Evolutionary conservation across 2,888 invertebrate species (phyloP), one percentile per base, ranked within the genome.

Genomic region (Epiblema foenella): DNA sequence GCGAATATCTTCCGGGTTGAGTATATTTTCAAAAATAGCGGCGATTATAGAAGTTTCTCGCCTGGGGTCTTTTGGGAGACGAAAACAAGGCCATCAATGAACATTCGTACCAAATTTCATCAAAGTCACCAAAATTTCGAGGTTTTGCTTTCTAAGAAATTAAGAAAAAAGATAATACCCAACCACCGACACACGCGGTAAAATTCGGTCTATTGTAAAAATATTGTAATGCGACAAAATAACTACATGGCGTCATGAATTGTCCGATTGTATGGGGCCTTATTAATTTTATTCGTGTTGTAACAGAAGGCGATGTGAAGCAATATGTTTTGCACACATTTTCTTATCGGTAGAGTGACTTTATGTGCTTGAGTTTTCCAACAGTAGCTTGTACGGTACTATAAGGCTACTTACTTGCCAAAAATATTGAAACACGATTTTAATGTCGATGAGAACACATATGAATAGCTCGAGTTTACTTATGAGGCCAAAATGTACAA

Each of bases 201-300:
- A 37, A 68, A 51, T 59, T 51, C 39, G 9, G 52, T 2, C n/a
- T 54, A 42, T 60, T 68, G 68, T 60, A 42, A 33, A 60, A 52
- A 60, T 60, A 64, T 54, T 66, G 37, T 70, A 59, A 65, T 69
- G 59, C 18, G 69, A 64, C 68, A 70, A 60, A 46, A 66, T 59
- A 59, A 59, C 58, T 51, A 63, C 18, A 54, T 54, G 64, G 46
- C 65, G 54, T 60, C 65, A 65, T 70, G 51, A 46, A 66, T 60
- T 62, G 60, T 71, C 29, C 62, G 66, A 67, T 71, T 67, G 71
- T 67, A 57, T 67, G 57, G 64, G 56, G n/a, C 56, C 60, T 66
- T 67, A 71, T 71, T 71, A 62, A 29, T 62, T 66, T 70, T 65
- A 54, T 60, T 49, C 57, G 62, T 71, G 71, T 60, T 56, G 66